These are phyloP conservation scores for Meteorus cinctellus DNA, from an alignment of 2,888 invertebrate species.

Conservation along the genomic window DNA sequence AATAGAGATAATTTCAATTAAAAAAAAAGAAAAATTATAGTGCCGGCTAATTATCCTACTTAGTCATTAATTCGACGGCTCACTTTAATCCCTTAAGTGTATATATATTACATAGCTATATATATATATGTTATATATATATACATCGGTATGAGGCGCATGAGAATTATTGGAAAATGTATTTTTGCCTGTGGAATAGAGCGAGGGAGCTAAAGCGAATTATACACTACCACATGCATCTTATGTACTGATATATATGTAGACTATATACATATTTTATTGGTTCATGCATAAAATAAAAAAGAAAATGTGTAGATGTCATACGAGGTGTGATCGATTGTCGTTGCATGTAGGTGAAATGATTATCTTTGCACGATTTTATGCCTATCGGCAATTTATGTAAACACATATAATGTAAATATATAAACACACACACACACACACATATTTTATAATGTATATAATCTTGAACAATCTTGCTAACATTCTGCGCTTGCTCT, in stretches of 20 bases:
- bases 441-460: conserved; percentile 14
- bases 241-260: conserved; percentile 4
- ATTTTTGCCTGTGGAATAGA: conserved; percentile 14
- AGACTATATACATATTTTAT: neutral
- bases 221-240: conserved; percentile 10
- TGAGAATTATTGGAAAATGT: conserved; percentile 29
- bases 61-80: conserved; percentile 3
- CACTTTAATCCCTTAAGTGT: conserved; percentile 21
- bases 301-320: conserved; percentile 15
- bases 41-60: conserved; percentile 9
- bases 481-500: conserved; percentile 25
- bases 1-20: conserved; percentile 15
- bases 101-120: neutral
- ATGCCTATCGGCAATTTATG: neutral
- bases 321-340: conserved; percentile 1
- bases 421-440: conserved; percentile 20
- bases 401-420: conserved; percentile 1
- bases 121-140: neutral
- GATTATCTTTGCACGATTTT: conserved; percentile 15
- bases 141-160: neutral
- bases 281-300: neutral
- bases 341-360: conserved; percentile 27
- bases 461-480: conserved; percentile 23
- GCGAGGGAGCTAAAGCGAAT: neutral
- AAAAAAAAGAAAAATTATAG: neutral